phyloP scores from a whole-genome alignment of 2,797 vertebrate genomes.

The Selene dorsalis region DNA sequence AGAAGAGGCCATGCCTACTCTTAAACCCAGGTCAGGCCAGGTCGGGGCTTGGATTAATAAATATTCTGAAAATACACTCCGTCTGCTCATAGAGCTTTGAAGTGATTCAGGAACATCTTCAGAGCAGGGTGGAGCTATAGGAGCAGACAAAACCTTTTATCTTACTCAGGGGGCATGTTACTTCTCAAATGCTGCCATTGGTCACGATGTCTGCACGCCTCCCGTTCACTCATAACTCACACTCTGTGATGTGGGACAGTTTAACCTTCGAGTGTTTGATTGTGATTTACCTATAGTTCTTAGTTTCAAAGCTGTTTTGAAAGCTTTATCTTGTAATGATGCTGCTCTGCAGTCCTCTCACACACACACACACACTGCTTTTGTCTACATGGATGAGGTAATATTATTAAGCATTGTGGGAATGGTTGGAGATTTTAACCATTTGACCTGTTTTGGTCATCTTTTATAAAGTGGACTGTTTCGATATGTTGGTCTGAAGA shows the following conservation, averaged over 20 bases:
- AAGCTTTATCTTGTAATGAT: background rate
- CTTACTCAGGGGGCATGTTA: conserved; percentile 31
- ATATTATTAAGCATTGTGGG: background rate
- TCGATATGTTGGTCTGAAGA: background rate
- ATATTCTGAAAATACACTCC: conserved; percentile 13
- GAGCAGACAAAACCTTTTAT: conserved; percentile 51
- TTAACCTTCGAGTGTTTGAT: background rate
- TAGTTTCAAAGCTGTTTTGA: background rate
- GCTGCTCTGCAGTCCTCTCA: background rate
- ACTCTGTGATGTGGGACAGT: background rate
- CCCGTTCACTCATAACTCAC: conserved; percentile 29
- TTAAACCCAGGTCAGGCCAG: conserved; percentile 27
- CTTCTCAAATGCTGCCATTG: conserved; percentile 26
- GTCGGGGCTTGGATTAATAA: conserved; percentile 31
- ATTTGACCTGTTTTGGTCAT: background rate
- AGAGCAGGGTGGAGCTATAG: background rate
- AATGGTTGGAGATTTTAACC: background rate
- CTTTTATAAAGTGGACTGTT: background rate
- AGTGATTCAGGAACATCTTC: conserved; percentile 37
- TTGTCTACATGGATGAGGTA: too few relatives aligned
- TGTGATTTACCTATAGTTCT: background rate
- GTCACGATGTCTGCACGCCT: conserved; percentile 25
- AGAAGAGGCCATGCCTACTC: conserved; percentile 25
- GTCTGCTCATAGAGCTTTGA: conserved; percentile 47
- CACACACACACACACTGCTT: background rate